Percentiles rank a stretch among this genome's conserved stretches.
These are phyloP conservation scores for Halichoeres trimaculatus DNA, from an alignment of 2,113 vertebrate genomes.

Conservation along the genomic window DNA sequence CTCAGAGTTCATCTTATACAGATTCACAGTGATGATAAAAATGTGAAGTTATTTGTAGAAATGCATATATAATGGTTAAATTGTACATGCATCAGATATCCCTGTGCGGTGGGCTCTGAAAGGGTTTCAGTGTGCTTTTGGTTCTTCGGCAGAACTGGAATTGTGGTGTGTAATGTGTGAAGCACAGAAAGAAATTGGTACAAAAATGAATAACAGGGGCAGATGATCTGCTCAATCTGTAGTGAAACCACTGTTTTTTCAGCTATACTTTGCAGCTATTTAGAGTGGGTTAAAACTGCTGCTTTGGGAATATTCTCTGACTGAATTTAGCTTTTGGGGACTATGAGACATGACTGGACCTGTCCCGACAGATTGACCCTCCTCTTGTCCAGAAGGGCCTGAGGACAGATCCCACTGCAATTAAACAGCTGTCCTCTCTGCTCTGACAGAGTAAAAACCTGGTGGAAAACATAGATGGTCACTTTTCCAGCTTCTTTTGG, in stretches of 20 bases:
- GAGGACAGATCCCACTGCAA: constrained; percentile 43
- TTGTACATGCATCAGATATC: neutral
- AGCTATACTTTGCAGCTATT: constrained; percentile 1
- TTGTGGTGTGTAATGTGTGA: neutral
- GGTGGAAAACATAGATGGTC: constrained; percentile 3
- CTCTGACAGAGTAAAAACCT: constrained; percentile 17
- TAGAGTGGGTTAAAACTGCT: neutral
- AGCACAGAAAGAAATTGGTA: neutral
- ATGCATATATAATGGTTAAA: no score
- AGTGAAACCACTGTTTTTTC: no score
- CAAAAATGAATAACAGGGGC: no score
- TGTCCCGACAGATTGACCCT: constrained; percentile 46
- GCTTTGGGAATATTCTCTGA: constrained; percentile 28
- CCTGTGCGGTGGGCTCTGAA: neutral
- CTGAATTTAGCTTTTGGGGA: constrained; percentile 24
- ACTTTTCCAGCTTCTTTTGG: constrained; percentile 1
- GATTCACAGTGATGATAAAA: no score
- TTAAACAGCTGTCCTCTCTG: constrained; percentile 47
- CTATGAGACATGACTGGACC: constrained; percentile 46
- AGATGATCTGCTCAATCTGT: no score
- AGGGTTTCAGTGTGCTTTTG: neutral
- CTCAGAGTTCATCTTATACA: no score
- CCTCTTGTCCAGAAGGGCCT: constrained; percentile 31
- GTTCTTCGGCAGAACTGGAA: neutral
- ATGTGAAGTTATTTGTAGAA: no score